A percentile compares a stretch with the other conserved stretches of the same genome.
Evolutionary conservation across 2,888 invertebrate species (phyloP).

Genomic region (Diaphora mendica): DNA sequence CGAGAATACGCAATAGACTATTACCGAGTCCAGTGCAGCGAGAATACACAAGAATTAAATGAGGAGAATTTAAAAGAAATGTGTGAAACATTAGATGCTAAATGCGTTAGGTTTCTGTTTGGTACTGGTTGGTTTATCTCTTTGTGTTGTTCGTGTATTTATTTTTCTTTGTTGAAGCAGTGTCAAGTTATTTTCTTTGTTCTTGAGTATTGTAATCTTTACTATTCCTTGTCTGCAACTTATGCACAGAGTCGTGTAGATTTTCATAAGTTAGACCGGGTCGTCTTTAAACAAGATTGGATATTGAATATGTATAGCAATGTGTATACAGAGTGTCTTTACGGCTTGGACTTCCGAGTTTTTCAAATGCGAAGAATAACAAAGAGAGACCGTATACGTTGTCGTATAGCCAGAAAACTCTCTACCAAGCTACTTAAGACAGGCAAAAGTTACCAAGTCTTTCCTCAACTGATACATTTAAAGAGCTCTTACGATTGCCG

Average conservation of each 20-base stretch:
- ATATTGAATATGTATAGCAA: background rate
- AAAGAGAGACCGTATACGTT: background rate
- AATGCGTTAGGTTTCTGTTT: background rate
- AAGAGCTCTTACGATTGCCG: background rate
- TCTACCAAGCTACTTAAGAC: background rate
- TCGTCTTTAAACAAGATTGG: background rate
- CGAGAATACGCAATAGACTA: conserved; percentile 9
- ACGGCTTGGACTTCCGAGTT: background rate
- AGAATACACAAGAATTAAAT: conserved; percentile 1
- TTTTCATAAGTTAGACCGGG: background rate
- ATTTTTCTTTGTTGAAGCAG: background rate
- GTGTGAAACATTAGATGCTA: background rate
- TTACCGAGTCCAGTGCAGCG: conserved; percentile 7
- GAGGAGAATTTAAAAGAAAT: conserved; percentile 9
- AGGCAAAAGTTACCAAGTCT: background rate
- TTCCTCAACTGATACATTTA: background rate
- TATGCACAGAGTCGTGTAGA: background rate
- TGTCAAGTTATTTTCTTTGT: background rate
- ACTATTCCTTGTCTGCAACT: background rate
- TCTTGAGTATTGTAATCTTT: background rate
- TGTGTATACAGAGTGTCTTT: background rate
- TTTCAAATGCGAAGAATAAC: background rate
- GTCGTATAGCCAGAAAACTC: no score
- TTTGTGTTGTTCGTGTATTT: conserved; percentile 4
- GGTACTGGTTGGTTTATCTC: background rate